These are phyloP conservation scores for Miichthys miiuy DNA, from an alignment of 2,797 vertebrate genomes.

Conservation along the genomic window DNA sequence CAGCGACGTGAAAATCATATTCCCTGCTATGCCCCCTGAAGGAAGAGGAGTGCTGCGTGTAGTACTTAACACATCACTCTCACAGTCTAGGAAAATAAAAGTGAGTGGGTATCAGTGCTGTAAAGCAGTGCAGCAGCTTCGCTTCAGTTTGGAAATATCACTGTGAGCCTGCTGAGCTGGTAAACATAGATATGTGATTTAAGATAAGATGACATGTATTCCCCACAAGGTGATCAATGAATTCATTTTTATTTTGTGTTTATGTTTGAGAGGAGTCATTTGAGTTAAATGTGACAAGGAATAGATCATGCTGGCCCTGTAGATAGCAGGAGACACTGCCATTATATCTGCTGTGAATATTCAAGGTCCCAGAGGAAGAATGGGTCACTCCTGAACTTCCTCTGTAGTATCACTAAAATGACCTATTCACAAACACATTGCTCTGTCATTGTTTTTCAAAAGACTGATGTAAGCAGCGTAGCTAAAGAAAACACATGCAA, in stretches of 20 bases:
- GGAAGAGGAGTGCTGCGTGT: constrained; percentile 22
- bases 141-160: constrained; percentile 11
- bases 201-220: constrained; percentile 7
- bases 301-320: neutral
- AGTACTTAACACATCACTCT: constrained; percentile 33
- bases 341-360: neutral
- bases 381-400: neutral
- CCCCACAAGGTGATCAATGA: constrained; percentile 1
- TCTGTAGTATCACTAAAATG: neutral
- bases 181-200: constrained; percentile 16
- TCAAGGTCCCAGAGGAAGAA: neutral
- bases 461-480: neutral
- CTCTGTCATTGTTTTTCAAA: neutral
- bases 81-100: constrained; percentile 10
- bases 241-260: neutral
- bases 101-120: constrained; percentile 1
- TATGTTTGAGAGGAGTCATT: neutral
- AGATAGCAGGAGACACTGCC: neutral
- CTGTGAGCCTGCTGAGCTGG: neutral
- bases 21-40: constrained; percentile 20
- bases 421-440: neutral
- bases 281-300: neutral
- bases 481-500: too few species aligned
- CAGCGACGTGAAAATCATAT: constrained; percentile 22
- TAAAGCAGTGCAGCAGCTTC: constrained; percentile 2